phyloP scores from a whole-genome alignment of 2,113 vertebrate species.

The Lepus timidus region DNA sequence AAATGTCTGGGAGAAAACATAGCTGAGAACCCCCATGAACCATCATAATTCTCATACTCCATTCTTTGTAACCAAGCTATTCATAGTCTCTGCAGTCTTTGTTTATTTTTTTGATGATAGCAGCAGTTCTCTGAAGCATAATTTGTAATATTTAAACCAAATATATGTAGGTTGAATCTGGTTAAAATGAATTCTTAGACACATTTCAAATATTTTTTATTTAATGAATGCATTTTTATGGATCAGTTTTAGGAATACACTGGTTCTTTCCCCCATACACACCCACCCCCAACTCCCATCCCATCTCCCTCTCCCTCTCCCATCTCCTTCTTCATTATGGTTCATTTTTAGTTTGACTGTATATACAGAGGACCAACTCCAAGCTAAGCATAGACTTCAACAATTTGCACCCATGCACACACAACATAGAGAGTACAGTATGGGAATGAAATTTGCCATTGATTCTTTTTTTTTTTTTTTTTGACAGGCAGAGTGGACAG shows the following conservation, averaged over 20 bases:
- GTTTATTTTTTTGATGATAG: slow-evolving; percentile 24
- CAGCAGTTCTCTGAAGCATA: background rate
- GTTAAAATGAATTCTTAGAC: background rate
- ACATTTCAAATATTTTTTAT: background rate
- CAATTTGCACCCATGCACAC: background rate
- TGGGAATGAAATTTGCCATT: no score
- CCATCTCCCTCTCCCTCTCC: no score
- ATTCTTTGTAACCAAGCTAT: background rate
- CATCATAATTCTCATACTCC: background rate
- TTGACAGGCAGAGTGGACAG: no score
- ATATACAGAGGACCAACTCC: background rate
- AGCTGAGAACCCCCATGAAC: background rate
- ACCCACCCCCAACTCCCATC: no score
- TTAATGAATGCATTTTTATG: no score
- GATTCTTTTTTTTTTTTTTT: no score
- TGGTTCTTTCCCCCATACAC: no score
- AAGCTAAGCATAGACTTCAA: background rate
- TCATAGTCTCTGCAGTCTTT: background rate
- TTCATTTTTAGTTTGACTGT: background rate
- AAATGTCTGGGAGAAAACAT: background rate
- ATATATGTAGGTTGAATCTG: background rate
- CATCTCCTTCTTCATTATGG: no score
- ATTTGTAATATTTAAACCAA: background rate
- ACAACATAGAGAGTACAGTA: no score
- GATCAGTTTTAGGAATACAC: no score